phyloP scores from a whole-genome alignment of 2,797 vertebrate genomes.

The Enteromius afrohamiltoni region DNA sequence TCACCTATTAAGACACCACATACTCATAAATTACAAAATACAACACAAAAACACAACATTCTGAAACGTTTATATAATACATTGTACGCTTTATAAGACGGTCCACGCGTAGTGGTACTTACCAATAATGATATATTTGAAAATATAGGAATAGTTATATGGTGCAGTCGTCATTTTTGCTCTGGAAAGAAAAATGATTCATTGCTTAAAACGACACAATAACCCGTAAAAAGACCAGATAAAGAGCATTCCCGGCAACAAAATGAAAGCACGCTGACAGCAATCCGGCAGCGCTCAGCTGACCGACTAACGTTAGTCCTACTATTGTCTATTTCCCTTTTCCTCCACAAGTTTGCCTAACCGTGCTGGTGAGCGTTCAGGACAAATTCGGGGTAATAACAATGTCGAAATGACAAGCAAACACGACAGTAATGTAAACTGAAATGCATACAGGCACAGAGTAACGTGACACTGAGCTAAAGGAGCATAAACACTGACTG shows the following conservation, averaged over 20 bases:
- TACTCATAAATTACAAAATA: not conserved
- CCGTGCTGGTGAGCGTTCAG: not conserved
- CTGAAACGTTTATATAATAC: too few species aligned
- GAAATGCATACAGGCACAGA: not conserved
- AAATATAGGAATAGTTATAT: constrained; percentile 99
- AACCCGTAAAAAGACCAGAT: not conserved
- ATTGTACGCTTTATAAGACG: not conserved
- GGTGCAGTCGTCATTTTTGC: constrained; percentile 93
- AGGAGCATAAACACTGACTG: constrained; percentile 32
- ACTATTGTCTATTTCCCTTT: constrained; percentile 35
- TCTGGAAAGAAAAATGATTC: not conserved
- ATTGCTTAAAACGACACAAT: not conserved
- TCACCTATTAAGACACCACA: constrained; percentile 82
- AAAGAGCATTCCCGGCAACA: not conserved
- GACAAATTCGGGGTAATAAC: not conserved
- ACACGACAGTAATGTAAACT: not conserved
- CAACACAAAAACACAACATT: not conserved
- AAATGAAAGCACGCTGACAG: not conserved
- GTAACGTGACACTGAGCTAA: constrained; percentile 35
- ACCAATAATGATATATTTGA: constrained; percentile 99
- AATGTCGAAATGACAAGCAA: not conserved
- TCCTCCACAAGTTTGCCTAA: not conserved
- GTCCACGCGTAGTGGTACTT: constrained; percentile 68
- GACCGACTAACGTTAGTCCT: not conserved
- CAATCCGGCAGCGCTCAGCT: constrained; percentile 24